Evolutionary conservation across 2,888 invertebrate genomes (phyloP).

Genomic region (Liodrosophila aerea): DNA sequence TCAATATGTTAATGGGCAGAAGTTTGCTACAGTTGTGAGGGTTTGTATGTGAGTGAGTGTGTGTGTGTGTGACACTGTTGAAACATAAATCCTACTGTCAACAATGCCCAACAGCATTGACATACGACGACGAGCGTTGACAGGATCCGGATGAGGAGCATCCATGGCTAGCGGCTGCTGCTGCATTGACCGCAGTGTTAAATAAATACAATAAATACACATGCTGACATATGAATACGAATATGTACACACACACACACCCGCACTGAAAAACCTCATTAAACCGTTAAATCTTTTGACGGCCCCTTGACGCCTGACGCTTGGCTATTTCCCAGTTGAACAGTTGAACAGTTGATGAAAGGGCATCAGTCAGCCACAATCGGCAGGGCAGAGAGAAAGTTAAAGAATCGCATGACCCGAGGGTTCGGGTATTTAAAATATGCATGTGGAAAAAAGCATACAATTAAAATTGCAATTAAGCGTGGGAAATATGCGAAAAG

Average conservation of each 20-base stretch:
- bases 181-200: conserved; percentile 59
- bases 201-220: conserved; percentile 73
- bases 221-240: conserved; percentile 49
- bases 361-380: conserved; percentile 18
- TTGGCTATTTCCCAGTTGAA: conserved; percentile 2
- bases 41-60: conserved; percentile 22
- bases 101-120: conserved; percentile 75
- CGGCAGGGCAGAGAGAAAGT: neutral
- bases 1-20: conserved; percentile 74
- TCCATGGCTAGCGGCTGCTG: conserved; percentile 41
- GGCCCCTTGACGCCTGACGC: conserved; percentile 49
- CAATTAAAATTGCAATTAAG: conserved; percentile 67
- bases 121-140: conserved; percentile 53
- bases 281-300: conserved; percentile 77
- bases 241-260: conserved; percentile 11
- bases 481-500: conserved; percentile 51
- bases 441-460: conserved; percentile 34
- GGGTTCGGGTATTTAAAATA: conserved; percentile 33
- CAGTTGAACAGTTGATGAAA: conserved; percentile 21
- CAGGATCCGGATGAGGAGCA: conserved; percentile 25
- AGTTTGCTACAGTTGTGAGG: conserved; percentile 53
- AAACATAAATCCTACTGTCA: conserved; percentile 75
- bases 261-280: conserved; percentile 68
- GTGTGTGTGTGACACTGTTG: conserved; percentile 57
- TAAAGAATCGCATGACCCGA: conserved; percentile 2